These are phyloP conservation scores for Sphecodes monilicornis DNA, from an alignment of 2,888 invertebrate genomes.

Conservation along the genomic window DNA sequence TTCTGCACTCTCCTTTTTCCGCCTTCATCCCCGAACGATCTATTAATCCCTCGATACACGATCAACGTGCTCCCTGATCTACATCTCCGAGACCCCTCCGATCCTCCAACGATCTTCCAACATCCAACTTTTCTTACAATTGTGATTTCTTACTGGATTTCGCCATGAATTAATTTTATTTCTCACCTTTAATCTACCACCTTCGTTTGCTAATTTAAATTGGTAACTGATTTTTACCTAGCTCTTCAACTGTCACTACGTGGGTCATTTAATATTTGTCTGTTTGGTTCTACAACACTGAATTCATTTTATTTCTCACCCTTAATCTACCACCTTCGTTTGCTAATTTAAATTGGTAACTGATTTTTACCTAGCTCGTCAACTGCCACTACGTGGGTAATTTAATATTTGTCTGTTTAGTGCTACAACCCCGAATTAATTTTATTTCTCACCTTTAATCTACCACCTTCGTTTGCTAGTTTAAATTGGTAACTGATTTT, in stretches of 20 bases:
- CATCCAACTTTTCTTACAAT: background rate
- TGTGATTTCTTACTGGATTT: background rate
- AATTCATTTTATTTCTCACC: background rate
- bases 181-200: background rate
- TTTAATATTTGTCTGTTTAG: too few relatives aligned
- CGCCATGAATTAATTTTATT: background rate
- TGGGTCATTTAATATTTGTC: too few relatives aligned
- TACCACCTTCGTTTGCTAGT: background rate
- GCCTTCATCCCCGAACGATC: background rate
- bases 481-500: too few relatives aligned
- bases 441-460: background rate
- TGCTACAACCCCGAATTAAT: background rate
- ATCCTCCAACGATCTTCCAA: background rate
- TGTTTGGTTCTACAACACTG: too few relatives aligned
- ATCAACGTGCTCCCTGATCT: background rate
- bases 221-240: too few relatives aligned
- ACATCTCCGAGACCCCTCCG: background rate
- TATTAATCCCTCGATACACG: slow-evolving; percentile 1
- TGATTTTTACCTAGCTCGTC: too few relatives aligned
- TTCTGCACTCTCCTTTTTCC: background rate
- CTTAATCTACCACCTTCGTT: background rate
- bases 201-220: background rate
- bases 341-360: background rate
- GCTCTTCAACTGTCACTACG: too few relatives aligned
- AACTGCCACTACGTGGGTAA: too few relatives aligned